These are phyloP conservation scores for Sarcoramphus papa DNA, from an alignment of 2,797 vertebrate genomes.

Conservation along the genomic window DNA sequence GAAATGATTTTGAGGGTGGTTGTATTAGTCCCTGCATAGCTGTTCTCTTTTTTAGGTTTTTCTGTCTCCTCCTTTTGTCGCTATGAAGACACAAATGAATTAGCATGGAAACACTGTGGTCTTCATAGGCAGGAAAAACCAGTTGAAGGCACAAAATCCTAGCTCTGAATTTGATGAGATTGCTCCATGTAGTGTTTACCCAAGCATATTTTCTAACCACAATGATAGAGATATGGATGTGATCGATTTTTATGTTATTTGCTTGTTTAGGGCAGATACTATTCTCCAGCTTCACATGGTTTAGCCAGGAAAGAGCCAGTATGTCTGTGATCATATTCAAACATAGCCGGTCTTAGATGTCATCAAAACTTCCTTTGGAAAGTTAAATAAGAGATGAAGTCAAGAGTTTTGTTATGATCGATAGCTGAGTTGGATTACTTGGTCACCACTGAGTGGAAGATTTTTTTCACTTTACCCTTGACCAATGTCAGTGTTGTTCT, in stretches of 20 bases:
- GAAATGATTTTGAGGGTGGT: not conserved
- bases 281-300: not conserved
- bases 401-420: not conserved
- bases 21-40: not conserved
- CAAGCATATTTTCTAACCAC: not conserved
- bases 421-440: not conserved
- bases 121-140: not conserved
- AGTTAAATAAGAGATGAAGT: not conserved
- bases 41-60: not conserved
- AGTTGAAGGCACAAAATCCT: not conserved
- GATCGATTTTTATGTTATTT: not conserved
- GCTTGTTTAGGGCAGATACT: not conserved
- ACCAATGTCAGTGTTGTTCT: not conserved
- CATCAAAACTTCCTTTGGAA: not conserved
- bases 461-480: not conserved
- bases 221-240: not conserved
- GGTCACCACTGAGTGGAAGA: not conserved
- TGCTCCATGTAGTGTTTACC: not conserved
- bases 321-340: not conserved
- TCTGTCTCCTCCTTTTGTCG: not conserved
- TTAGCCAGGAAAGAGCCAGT: not conserved
- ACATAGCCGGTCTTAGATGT: no score
- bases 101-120: not conserved
- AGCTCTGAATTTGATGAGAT: not conserved
- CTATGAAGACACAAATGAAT: not conserved